Evolutionary conservation across 2,113 vertebrate genomes (phyloP), one percentile per base, ranked within the genome.

Genomic region (Callocephalon fimbriatum): DNA sequence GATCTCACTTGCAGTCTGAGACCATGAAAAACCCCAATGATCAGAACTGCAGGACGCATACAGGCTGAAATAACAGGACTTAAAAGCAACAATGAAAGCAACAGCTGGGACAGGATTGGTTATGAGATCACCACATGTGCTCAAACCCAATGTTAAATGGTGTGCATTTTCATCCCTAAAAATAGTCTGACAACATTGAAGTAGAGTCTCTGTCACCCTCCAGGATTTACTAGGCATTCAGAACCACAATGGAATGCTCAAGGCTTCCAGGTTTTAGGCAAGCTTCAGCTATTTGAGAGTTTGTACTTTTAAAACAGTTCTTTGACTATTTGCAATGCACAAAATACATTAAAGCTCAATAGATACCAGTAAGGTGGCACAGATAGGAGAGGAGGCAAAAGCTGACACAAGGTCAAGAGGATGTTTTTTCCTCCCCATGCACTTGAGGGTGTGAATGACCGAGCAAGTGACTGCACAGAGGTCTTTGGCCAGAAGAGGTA

Each of bases 11-110:
- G 21, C n/a, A 59, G 40, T 6, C 25, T 6, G n/a, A 75, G 56
- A 23, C 59, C 47, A 23, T 2, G 26, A 13, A 38, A 78, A 77
- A 3, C 35, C 40, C 27, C 0, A 0, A 8, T 0, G 13, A n/a
- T 31, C n/a, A 37, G 87, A 78, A 37, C 32, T 29, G 31, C 56
- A 25, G 65, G 26, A n/a, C 12, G 8, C 26, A 14, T 3, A 3
- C 7, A 7, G n/a, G 26, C 35, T 40, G 48, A 77, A 73, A 20
- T 4, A 54, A 61, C 29, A 29, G n/a, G n/a, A 56, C 50, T 75
- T 10, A 13, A 59, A 56, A 40, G 17, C 22, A 54, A 26, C 2
- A 26, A n/a, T 32, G 48, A 79, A 67, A 51, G 48, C 76, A 59
- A n/a, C 58, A 73, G 53, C 53, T 35, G 23, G 21, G 44, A 61